These are phyloP conservation scores for Phyllotis vaccarum DNA, from an alignment of 2,797 vertebrate species.

Conservation along the genomic window DNA sequence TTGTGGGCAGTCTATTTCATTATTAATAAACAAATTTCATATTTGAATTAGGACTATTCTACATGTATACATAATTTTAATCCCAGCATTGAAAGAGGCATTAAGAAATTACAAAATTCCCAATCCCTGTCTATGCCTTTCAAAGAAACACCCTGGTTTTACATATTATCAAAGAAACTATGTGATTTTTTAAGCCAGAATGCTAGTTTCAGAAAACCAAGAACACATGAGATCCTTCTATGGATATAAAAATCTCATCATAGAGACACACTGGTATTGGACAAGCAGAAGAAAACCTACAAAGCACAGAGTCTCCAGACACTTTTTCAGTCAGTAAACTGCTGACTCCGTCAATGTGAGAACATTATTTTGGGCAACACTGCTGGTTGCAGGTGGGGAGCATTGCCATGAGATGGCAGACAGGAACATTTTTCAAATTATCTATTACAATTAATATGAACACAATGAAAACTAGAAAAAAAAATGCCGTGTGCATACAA, in stretches of 20 bases:
- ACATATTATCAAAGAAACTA: neutral
- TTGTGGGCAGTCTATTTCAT: neutral
- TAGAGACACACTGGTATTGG: neutral
- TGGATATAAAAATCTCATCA: neutral
- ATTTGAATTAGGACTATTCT: neutral
- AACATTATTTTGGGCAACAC: neutral
- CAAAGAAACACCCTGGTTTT: neutral
- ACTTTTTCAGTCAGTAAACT: neutral
- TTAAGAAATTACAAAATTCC: neutral
- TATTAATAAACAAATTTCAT: conserved; percentile 32
- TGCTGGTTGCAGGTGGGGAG: neutral
- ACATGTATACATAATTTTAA: conserved; percentile 17
- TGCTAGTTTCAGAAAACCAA: neutral
- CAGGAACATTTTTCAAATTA: neutral
- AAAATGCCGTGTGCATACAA: neutral
- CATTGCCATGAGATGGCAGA: neutral
- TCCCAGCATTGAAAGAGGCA: neutral
- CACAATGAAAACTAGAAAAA: conserved; percentile 54
- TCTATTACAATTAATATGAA: neutral
- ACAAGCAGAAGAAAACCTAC: neutral
- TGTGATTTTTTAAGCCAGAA: conserved; percentile 36
- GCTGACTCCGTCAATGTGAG: neutral
- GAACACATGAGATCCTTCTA: neutral
- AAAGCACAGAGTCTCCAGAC: neutral
- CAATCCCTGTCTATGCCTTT: neutral